These are phyloP conservation scores for Macquaria ambigua DNA, from an alignment of 2,113 vertebrate species.

Conservation along the genomic window DNA sequence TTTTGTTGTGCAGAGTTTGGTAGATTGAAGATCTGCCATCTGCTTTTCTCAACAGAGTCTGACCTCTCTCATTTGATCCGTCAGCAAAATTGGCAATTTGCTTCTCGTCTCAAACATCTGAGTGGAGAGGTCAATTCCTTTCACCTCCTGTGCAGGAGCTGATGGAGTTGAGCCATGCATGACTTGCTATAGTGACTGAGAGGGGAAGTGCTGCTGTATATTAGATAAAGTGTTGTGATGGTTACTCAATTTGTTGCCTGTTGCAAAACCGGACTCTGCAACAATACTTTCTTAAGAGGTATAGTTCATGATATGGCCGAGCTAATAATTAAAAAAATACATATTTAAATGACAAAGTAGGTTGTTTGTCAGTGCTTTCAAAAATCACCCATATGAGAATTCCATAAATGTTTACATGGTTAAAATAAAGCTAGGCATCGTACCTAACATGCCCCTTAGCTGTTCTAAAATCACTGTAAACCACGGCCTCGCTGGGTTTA, in stretches of 20 bases:
- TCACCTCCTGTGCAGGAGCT: conserved; percentile 28
- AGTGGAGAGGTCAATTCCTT: conserved; percentile 31
- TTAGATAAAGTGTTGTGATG: neutral
- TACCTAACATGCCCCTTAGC: too few relatives aligned
- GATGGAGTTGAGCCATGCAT: neutral
- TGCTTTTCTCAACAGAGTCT: conserved; percentile 17
- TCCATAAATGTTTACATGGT: neutral
- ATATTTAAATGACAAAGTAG: neutral
- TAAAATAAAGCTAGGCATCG: too few relatives aligned
- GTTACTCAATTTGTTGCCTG: neutral
- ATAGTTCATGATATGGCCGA: neutral
- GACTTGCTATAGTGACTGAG: neutral
- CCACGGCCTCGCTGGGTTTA: too few relatives aligned
- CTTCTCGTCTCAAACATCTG: conserved; percentile 1
- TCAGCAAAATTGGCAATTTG: conserved; percentile 54
- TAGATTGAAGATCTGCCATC: conserved; percentile 23
- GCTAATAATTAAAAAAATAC: neutral
- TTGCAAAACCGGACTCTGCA: neutral
- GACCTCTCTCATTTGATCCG: conserved; percentile 31
- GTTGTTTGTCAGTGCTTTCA: neutral
- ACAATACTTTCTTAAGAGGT: neutral
- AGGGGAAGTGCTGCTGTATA: neutral
- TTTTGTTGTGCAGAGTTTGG: conserved; percentile 11
- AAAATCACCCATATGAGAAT: neutral
- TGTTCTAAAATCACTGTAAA: too few relatives aligned